A percentile compares a stretch with the other conserved stretches of the same genome.
These are phyloP conservation scores for Eustalomyia histrio DNA, from an alignment of 2,888 invertebrate species.

Conservation along the genomic window DNA sequence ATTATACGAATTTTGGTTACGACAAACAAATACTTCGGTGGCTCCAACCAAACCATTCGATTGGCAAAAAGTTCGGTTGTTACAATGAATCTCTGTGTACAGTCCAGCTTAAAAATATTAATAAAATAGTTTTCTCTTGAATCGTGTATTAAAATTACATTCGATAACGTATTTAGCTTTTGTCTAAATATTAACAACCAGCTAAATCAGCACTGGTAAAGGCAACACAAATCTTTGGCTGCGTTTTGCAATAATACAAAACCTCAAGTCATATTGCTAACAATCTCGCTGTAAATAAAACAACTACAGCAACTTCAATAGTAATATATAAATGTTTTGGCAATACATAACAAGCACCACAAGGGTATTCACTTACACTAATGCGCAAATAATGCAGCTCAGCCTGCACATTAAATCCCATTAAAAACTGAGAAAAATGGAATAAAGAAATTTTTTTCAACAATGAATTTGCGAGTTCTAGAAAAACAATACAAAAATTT, in stretches of 20 bases:
- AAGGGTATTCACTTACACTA: conserved; percentile 53
- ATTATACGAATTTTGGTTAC: too few species aligned
- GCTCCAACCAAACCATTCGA: too few species aligned
- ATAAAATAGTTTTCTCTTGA: too few species aligned
- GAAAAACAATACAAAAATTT: conserved; percentile 16
- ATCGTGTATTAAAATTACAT: too few species aligned
- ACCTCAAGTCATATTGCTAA: neutral
- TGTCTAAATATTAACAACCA: neutral
- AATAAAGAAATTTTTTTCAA: conserved; percentile 22
- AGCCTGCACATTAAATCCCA: conserved; percentile 60
- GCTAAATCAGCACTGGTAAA: neutral
- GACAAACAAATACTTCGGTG: too few species aligned
- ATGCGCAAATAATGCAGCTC: conserved; percentile 65
- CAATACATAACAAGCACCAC: conserved; percentile 12
- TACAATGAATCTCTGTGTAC: too few species aligned
- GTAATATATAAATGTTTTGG: neutral
- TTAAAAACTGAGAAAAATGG: conserved; percentile 37
- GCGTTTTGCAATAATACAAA: conserved; percentile 4
- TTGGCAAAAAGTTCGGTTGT: too few species aligned
- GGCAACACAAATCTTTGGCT: neutral
- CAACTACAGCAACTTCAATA: neutral
- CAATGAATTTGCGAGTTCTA: conserved; percentile 30
- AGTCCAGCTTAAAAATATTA: too few species aligned
- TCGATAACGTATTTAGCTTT: too few species aligned
- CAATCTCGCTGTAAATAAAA: neutral